phyloP scores from a whole-genome alignment of 2,113 vertebrate species.

The Pollachius pollachius region DNA sequence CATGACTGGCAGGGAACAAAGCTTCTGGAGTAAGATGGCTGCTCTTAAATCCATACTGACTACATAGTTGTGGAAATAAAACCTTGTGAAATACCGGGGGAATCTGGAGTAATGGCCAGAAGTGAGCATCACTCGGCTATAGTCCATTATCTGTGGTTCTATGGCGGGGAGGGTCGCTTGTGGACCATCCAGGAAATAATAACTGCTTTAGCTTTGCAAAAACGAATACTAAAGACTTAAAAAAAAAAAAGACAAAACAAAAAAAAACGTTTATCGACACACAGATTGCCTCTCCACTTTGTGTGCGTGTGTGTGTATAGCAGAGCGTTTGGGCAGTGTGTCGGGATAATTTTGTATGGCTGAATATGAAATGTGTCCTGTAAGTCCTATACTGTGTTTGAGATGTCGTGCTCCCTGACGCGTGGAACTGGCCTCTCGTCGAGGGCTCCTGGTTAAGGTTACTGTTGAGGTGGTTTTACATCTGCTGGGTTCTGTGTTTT shows the following conservation, averaged over 20 bases:
- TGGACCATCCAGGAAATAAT: slow-evolving; percentile 57
- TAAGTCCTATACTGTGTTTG: slow-evolving; percentile 70
- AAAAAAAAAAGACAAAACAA: slow-evolving; percentile 18
- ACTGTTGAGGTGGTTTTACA: slow-evolving; percentile 81
- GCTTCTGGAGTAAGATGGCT: no score
- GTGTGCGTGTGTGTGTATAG: slow-evolving; percentile 20
- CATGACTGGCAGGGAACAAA: no score
- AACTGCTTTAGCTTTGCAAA: slow-evolving; percentile 75
- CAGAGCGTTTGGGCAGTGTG: slow-evolving; percentile 52
- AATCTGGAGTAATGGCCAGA: background rate
- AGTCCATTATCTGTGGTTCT: slow-evolving; percentile 37
- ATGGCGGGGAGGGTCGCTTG: slow-evolving; percentile 45
- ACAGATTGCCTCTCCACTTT: slow-evolving; percentile 60
- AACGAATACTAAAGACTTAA: slow-evolving; percentile 35
- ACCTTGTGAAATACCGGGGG: background rate
- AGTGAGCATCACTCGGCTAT: slow-evolving; percentile 3
- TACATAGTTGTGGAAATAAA: background rate
- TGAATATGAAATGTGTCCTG: slow-evolving; percentile 68
- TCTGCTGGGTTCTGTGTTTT: slow-evolving; percentile 76
- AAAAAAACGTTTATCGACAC: slow-evolving; percentile 49
- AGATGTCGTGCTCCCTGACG: slow-evolving; percentile 68
- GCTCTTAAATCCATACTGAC: no score
- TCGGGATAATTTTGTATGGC: slow-evolving; percentile 66
- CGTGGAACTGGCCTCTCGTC: slow-evolving; percentile 69
- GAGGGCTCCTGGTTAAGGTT: slow-evolving; percentile 66